Evolutionary conservation across 2,888 invertebrate species (phyloP), one percentile per base, ranked within the genome.

Genomic region (Lamellibrachia columna): DNA sequence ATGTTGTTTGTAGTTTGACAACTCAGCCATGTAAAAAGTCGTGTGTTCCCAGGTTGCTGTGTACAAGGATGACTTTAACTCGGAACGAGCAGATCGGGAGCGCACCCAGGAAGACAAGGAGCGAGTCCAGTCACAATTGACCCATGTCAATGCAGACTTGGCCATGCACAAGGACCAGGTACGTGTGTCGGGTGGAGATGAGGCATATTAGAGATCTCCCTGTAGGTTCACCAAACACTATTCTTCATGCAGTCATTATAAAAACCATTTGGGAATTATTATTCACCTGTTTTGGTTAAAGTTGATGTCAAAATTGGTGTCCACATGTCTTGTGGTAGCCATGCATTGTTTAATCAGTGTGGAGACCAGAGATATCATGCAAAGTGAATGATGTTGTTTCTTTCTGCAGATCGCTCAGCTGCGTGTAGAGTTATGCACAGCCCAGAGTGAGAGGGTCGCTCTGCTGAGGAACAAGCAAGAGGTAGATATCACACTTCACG

Each of bases 41-140:
- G 40, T 40, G 40, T 75, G 75, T n/a, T n/a, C 22, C 15, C 22
- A 75, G 75, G 75, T 75, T 75, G 75, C n/a, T 75, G 75, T 75
- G 75, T 75, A 75, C 75, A 75, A 75, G 75, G 75, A 75, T 75
- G 75, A 75, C 75, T 75, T 75, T 6, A 75, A 75, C 75, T 75
- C 75, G 6, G 75, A 75, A 15, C 75, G 75, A 6, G 75, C 75
- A 22, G 75, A 75, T n/a, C 75, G 75, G 4, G 75, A 22, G 75
- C 75, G 75, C 4, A 75, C 75, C 15, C 75, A 75, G 75, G 75
- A 75, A 15, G 75, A 15, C 15, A 75, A 75, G 75, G 75, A 75
- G 22, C 75, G 6, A 22, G 75, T 22, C 22, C 75, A 75, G 75
- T 75, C 75, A 75, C 75, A 75, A 75, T n/a, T 75, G 75, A 75